Evolutionary conservation across 2,797 vertebrate genomes (phyloP).

Genomic region (Sebastiscus albofasciatus): DNA sequence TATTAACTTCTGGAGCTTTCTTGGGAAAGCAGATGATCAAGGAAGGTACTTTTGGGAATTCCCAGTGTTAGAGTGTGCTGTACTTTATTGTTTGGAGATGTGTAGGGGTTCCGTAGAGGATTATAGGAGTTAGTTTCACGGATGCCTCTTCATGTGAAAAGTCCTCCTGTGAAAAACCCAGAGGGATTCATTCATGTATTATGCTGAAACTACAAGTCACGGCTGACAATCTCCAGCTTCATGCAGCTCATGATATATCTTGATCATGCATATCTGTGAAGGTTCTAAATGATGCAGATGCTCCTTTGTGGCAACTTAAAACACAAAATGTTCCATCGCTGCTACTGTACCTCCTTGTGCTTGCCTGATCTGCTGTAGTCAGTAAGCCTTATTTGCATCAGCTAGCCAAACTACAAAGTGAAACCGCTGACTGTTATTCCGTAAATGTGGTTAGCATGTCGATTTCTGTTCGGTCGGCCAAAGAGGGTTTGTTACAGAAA

Average conservation of each 20-base stretch:
- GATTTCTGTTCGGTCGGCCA: not conserved
- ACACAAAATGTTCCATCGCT: not conserved
- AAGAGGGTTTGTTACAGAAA: not conserved
- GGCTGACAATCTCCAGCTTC: not conserved
- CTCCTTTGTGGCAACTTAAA: not conserved
- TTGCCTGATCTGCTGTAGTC: not conserved
- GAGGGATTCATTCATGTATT: not conserved
- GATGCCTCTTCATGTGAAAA: slow-evolving; percentile 20
- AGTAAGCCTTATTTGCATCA: too few relatives aligned
- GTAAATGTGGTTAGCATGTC: not conserved
- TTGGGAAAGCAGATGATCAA: not conserved
- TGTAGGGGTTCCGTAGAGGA: slow-evolving; percentile 7
- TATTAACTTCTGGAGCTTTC: slow-evolving; percentile 25
- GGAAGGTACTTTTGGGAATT: slow-evolving; percentile 16
- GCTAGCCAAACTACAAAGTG: not conserved
- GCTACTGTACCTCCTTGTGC: not conserved
- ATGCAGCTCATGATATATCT: not conserved
- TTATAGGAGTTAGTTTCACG: slow-evolving; percentile 11
- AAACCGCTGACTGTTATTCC: not conserved
- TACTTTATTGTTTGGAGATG: slow-evolving; percentile 35
- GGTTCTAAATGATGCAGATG: not conserved
- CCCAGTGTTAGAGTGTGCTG: not conserved
- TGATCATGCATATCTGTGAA: not conserved
- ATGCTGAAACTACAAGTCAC: slow-evolving; percentile 15
- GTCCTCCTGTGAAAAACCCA: not conserved